These are phyloP conservation scores for Drosophila virilis DNA, from an alignment of 1,140 invertebrate species.

Conservation along the genomic window DNA sequence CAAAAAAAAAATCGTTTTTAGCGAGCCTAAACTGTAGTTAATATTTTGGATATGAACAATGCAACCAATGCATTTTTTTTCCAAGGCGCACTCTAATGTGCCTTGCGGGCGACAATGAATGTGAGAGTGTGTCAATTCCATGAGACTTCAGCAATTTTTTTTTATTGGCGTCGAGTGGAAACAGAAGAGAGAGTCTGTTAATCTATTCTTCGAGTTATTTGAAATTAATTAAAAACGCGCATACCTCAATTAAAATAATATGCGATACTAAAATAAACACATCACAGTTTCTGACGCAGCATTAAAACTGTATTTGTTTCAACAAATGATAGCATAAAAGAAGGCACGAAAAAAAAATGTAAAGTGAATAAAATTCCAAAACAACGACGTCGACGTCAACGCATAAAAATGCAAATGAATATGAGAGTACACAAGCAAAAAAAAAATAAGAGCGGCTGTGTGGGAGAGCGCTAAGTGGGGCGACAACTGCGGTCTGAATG, in stretches of 20 bases:
- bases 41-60: neutral
- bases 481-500: slow-evolving; percentile 40
- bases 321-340: slow-evolving; percentile 32
- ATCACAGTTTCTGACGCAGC: neutral
- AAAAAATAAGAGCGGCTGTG: slow-evolving; percentile 18
- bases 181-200: neutral
- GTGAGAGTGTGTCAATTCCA: slow-evolving; percentile 11
- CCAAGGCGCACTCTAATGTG: neutral
- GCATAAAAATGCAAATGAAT: slow-evolving; percentile 70
- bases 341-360: slow-evolving; percentile 36
- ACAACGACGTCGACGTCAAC: slow-evolving; percentile 33
- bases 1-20: neutral
- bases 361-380: slow-evolving; percentile 51
- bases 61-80: neutral
- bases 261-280: neutral
- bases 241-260: slow-evolving; percentile 11
- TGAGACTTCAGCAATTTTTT: neutral
- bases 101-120: neutral
- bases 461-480: slow-evolving; percentile 53
- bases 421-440: slow-evolving; percentile 28
- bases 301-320: slow-evolving; percentile 16
- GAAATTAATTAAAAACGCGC: slow-evolving; percentile 3
- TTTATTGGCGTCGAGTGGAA: neutral
- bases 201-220: neutral
- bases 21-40: neutral